Percentiles rank a stretch among this genome's conserved stretches.
phyloP scores from a whole-genome alignment of 2,797 vertebrate genomes.

The Propithecus perrieri region DNA sequence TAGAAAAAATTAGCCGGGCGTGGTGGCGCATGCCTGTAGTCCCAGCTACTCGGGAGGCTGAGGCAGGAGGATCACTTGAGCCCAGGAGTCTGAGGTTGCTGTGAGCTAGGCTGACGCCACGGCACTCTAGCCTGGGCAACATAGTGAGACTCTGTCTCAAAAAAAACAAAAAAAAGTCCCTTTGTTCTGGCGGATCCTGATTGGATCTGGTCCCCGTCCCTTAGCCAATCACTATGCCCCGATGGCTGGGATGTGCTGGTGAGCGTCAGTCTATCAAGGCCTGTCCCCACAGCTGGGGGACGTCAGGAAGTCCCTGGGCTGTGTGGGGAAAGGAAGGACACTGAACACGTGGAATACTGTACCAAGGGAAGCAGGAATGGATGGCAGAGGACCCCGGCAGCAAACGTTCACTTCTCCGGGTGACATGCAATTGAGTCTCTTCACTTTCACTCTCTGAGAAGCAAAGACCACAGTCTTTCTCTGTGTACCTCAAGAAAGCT shows the following conservation, averaged over 20 bases:
- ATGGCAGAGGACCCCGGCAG: neutral
- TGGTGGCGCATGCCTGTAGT: too few species aligned
- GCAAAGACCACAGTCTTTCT: neutral
- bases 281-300: neutral
- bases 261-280: neutral
- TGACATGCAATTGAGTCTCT: neutral
- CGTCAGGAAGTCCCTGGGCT: neutral
- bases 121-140: too few species aligned
- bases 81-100: too few species aligned
- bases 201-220: neutral
- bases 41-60: too few species aligned
- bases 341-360: neutral
- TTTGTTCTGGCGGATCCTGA: neutral
- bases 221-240: neutral
- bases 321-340: neutral
- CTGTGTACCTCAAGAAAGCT: neutral
- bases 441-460: neutral
- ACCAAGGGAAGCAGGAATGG: neutral
- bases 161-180: neutral
- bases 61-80: too few species aligned
- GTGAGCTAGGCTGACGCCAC: too few species aligned
- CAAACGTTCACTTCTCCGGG: neutral
- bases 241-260: neutral
- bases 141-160: too few species aligned
- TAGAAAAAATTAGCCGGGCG: too few species aligned